Conservation (phyloP, 2,113 vertebrate genomes). For the Corythaeola cristata region DNA sequence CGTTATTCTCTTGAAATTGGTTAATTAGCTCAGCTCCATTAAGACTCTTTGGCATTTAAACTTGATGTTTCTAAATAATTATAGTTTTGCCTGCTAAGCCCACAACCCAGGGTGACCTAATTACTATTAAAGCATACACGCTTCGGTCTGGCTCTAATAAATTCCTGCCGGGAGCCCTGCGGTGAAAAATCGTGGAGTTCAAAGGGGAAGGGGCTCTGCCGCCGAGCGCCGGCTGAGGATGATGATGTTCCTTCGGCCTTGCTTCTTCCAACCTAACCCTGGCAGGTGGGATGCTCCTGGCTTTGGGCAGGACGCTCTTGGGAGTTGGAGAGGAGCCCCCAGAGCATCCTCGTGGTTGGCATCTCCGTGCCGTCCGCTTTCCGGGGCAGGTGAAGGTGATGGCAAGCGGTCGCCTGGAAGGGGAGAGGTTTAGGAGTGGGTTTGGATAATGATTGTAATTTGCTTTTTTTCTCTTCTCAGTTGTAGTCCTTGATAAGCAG, state of each 20-base stretch:
- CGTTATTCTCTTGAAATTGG: slow-evolving; percentile 58
- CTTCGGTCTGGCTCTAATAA: slow-evolving; percentile 49
- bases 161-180: slow-evolving; percentile 1
- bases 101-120: slow-evolving; percentile 61
- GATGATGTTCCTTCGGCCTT: neutral
- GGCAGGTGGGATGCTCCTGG: neutral
- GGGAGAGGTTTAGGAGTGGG: neutral
- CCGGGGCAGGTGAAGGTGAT: neutral
- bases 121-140: slow-evolving; percentile 44
- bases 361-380: neutral
- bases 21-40: slow-evolving; percentile 71
- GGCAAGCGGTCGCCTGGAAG: neutral
- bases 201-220: neutral
- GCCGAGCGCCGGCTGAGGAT: neutral
- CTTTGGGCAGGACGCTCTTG: neutral
- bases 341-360: neutral
- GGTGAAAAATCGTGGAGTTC: slow-evolving; percentile 34
- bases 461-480: neutral
- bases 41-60: slow-evolving; percentile 65
- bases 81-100: slow-evolving; percentile 65
- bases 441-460: neutral
- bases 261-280: neutral
- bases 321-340: neutral
- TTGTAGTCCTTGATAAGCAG: slow-evolving; percentile 2
- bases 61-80: slow-evolving; percentile 70